These are phyloP conservation scores for Listrodromus nycthemerus DNA, from an alignment of 2,888 invertebrate genomes.

Conservation along the genomic window DNA sequence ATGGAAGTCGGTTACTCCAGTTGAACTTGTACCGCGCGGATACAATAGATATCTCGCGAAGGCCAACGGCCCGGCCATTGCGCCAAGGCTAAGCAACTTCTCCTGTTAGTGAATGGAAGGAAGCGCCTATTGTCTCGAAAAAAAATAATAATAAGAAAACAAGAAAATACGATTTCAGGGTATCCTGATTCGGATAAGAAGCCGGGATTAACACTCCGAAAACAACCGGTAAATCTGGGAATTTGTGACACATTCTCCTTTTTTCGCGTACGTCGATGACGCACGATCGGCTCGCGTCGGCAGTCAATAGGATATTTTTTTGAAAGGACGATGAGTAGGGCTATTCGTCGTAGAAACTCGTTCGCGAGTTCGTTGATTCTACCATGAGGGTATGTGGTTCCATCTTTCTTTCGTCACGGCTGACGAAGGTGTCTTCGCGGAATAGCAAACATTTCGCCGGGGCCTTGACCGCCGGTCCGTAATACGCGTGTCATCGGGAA, in stretches of 20 bases:
- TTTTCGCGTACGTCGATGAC: not conserved
- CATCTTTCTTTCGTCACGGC: not conserved
- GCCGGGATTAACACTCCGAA: not conserved
- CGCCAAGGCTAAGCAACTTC: not conserved
- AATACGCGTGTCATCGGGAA: not conserved
- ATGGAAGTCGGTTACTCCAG: not conserved
- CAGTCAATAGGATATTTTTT: not conserved
- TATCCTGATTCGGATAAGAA: constrained; percentile 20
- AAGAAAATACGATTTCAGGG: not conserved
- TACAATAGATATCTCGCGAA: no score
- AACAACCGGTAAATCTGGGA: not conserved
- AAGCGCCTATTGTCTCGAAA: not conserved
- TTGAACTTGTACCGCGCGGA: not conserved
- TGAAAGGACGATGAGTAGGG: not conserved
- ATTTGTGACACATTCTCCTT: not conserved
- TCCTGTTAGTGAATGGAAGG: not conserved
- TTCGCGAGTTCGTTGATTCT: constrained; percentile 17
- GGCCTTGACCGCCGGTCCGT: not conserved
- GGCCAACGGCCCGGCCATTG: no score
- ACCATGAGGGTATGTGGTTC: not conserved
- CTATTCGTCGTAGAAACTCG: not conserved
- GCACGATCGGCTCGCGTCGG: not conserved
- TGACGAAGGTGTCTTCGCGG: constrained; percentile 5
- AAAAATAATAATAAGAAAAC: not conserved
- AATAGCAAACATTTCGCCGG: constrained; percentile 7